Evolutionary conservation across 2,113 vertebrate species (phyloP).

Genomic region (Oryzias melastigma): DNA sequence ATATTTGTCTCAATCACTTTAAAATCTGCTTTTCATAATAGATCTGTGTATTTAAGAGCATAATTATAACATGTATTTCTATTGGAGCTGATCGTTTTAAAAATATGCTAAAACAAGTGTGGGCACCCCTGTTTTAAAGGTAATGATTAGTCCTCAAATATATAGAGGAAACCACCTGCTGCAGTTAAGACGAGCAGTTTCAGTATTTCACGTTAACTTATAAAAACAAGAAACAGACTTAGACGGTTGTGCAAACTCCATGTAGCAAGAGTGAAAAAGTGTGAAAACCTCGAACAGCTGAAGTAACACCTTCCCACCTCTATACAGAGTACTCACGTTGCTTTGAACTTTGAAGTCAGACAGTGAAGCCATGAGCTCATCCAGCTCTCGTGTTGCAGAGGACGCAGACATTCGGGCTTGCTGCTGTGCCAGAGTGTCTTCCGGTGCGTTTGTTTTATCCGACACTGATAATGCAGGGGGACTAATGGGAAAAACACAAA

Average conservation of each 20-base stretch:
- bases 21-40: too few species aligned
- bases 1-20: too few species aligned
- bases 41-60: too few species aligned
- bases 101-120: too few species aligned
- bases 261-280: constrained; percentile 4
- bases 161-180: too few species aligned
- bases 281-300: constrained; percentile 2
- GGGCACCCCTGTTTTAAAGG: too few species aligned
- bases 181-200: too few species aligned
- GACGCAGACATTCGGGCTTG: constrained; percentile 94
- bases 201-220: too few species aligned
- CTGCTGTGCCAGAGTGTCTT: constrained; percentile 83
- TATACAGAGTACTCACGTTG: constrained; percentile 65
- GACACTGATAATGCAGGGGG: constrained; percentile 83
- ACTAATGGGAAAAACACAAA: constrained; percentile 55
- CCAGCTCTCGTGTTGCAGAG: constrained; percentile 92
- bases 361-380: constrained; percentile 96
- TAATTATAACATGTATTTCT: too few species aligned
- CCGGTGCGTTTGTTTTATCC: constrained; percentile 75
- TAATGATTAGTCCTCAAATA: too few species aligned
- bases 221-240: neutral
- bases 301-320: neutral
- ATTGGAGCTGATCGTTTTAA: too few species aligned
- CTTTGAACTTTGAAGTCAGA: constrained; percentile 93
- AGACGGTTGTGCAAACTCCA: neutral